Evolutionary conservation across 1,140 invertebrate genomes (phyloP).

Genomic region (Wasmannia auropunctata): DNA sequence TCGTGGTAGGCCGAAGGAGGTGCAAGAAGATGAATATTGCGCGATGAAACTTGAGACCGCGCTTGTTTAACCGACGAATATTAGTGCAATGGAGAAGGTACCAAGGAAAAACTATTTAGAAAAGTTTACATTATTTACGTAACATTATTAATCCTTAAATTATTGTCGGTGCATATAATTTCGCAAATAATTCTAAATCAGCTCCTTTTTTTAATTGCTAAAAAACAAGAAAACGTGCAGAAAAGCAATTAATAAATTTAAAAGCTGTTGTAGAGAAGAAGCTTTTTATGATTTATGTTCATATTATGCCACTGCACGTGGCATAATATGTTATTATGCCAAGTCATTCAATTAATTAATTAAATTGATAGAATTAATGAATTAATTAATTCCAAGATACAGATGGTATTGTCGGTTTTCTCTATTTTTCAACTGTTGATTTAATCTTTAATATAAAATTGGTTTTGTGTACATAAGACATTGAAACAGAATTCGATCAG

Average conservation of each 20-base stretch:
- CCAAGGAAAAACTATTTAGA: neutral
- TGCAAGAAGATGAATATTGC: constrained; percentile 66
- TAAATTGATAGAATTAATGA: constrained; percentile 25
- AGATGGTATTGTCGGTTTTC: neutral
- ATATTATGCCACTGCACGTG: neutral
- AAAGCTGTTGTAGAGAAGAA: neutral
- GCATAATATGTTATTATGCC: neutral
- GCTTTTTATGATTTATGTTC: neutral
- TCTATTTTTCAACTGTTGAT: neutral
- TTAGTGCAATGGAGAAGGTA: constrained; percentile 13
- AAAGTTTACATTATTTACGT: neutral
- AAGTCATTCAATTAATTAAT: constrained; percentile 9
- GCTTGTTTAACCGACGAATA: constrained; percentile 21
- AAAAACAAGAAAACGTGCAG: neutral
- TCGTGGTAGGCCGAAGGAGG: constrained; percentile 42
- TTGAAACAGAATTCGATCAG: neutral
- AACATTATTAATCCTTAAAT: constrained; percentile 27
- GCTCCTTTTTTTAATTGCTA: neutral
- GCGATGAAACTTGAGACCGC: constrained; percentile 24
- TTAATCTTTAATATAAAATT: neutral
- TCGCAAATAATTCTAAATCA: neutral
- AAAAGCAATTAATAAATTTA: neutral
- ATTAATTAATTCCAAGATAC: constrained; percentile 1
- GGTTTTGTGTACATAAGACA: neutral
- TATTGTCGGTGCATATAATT: neutral